These are phyloP conservation scores for Alosa sapidissima DNA, from an alignment of 2,797 vertebrate genomes.

Conservation along the genomic window DNA sequence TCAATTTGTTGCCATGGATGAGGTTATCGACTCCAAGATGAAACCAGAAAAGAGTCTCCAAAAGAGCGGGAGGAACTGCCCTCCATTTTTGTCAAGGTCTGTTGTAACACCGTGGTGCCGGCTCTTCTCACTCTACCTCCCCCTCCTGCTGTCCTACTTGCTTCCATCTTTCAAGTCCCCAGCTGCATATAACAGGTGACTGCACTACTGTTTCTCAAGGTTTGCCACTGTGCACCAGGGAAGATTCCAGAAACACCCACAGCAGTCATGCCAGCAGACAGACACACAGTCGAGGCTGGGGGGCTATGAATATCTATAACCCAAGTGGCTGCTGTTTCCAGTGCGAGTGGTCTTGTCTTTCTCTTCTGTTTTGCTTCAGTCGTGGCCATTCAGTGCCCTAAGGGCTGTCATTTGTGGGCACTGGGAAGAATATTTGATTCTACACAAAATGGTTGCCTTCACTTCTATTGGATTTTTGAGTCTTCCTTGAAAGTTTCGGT, in stretches of 20 bases:
- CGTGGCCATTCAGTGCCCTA: not conserved
- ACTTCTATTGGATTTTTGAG: not conserved
- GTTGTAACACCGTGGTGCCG: not conserved
- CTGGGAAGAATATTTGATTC: not conserved
- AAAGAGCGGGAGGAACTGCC: not conserved
- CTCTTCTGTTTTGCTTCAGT: not conserved
- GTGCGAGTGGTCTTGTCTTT: not conserved
- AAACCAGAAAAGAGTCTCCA: not conserved
- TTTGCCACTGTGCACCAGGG: not conserved
- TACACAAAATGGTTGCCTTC: not conserved
- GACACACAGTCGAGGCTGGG: not conserved
- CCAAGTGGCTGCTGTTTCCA: not conserved
- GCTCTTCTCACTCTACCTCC: conserved; percentile 24
- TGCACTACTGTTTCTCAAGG: not conserved
- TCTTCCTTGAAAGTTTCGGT: not conserved
- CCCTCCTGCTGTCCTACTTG: conserved; percentile 12
- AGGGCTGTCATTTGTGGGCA: not conserved
- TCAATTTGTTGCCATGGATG: not conserved
- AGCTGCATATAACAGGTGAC: conserved; percentile 12
- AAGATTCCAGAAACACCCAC: not conserved
- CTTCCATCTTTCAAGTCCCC: conserved; percentile 3
- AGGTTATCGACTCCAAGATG: not conserved
- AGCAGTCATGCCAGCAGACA: conserved; percentile 1
- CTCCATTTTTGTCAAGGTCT: not conserved
- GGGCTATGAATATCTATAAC: not conserved